Base-by-base conservation (phyloP, 2,797 vertebrate species). In the Spheniscus humboldti region DNA sequence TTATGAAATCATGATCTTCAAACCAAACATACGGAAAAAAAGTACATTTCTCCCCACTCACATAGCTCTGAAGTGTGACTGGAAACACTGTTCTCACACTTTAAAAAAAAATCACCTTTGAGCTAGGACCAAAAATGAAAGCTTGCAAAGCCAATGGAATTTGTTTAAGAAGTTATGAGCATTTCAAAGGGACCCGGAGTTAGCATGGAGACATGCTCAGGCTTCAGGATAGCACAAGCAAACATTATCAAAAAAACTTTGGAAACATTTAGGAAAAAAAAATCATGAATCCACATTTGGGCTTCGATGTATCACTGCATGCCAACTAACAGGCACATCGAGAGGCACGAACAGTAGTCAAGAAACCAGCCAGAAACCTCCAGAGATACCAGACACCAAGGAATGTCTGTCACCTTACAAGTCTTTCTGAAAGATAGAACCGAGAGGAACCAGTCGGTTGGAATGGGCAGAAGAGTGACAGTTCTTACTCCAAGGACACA, bases 1-100 rank as follows among this genome's bases (percentile, higher is more conserved):
- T 82, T 67, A 78, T 73, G 82, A 96, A 96, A 96, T 63, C 60
- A 62, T 47, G 83, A 79, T 87, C 74, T 91, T 96, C 68, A 87
- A 88, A 85, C 31, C 39, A 83, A 90, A 52, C 47, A 56, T 39
- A 90, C 0, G 6, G 55, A 57, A 94, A 90, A 90, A 56, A 90
- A 55, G 43, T 25, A 53, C 66, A 50, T 88, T 94, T 91, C 43
- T 79, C 25, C 47, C 48, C 41, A 71, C 19, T 86, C 67, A 45
- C 27, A 74, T 0, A 66, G 43, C 68, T 91, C 72, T 89, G 56
- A 92, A 67, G 41, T 88, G 82, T 45, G 55, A 48, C 71, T 94
- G 69, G 69, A 94, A 94, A 92, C 27, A 31, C 33, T 45, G 57
- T 88, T 88, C 75, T 94, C 79, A 83, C 35, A 78, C 31, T 88